These are phyloP conservation scores for Candidula unifasciata DNA, from an alignment of 2,888 invertebrate genomes.

Conservation along the genomic window DNA sequence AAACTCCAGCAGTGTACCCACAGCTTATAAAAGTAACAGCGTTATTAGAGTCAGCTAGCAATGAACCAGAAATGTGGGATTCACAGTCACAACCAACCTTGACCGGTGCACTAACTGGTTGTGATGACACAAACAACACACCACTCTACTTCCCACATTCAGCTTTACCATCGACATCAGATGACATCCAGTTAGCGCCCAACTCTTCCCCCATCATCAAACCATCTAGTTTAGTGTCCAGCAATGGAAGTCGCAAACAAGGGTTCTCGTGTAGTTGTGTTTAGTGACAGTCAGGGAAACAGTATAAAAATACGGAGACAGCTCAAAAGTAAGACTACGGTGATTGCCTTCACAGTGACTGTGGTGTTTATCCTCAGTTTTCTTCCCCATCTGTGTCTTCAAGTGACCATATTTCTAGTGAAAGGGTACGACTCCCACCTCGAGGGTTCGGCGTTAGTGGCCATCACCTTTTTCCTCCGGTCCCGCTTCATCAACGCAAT, in stretches of 20 bases:
- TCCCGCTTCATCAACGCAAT: constrained; percentile 67
- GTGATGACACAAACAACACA: neutral
- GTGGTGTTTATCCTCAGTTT: constrained; percentile 64
- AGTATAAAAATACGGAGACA: neutral
- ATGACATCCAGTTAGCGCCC: neutral
- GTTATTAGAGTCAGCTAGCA: neutral
- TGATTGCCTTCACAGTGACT: constrained; percentile 64
- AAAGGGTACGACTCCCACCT: constrained; percentile 54
- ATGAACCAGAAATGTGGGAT: neutral
- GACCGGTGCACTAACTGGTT: neutral
- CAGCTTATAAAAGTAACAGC: neutral
- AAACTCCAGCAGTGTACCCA: neutral
- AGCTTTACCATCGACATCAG: neutral
- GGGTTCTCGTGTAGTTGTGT: neutral
- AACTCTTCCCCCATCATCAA: neutral
- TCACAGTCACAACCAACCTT: neutral
- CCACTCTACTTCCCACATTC: neutral
- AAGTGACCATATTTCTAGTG: constrained; percentile 56
- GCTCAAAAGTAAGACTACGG: constrained; percentile 46
- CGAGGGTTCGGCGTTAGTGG: constrained; percentile 51
- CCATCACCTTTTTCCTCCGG: constrained; percentile 63
- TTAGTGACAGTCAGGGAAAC: too few species aligned
- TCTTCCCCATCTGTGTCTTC: constrained; percentile 63
- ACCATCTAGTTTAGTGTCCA: neutral
- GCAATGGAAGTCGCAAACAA: neutral